Base-by-base conservation (phyloP, 2,113 vertebrate genomes). In the Lepus americanus region DNA sequence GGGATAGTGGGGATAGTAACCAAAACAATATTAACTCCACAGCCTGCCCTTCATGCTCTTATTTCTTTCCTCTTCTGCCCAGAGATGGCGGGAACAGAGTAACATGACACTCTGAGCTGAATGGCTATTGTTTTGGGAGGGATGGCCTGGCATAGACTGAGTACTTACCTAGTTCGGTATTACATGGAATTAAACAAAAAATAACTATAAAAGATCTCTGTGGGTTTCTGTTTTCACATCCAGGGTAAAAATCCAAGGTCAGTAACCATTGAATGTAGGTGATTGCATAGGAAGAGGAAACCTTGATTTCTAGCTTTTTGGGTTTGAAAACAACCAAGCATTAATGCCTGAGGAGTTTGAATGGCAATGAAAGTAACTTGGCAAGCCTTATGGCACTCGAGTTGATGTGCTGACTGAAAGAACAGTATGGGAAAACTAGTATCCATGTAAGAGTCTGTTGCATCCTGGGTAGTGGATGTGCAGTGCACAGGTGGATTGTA, bases 81-180 rank as follows among this genome's bases (percentile, higher is more conserved):
- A 3, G 12, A 6, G 12, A 39, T 5, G 12, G 36, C 6, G n/a
- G 10, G 39, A 11, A 3, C 72, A 16, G n/a, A 63, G 27, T 77
- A 39, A 51, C 80, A 11, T 4, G 9, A n/a, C 1, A 0, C 2
- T 33, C 25, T 70, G 90, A 33, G 22, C 11, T 1, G 0, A 3
- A 7, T 17, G 69, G 16, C n/a, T 67, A 12, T 25, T 22, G 16
- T 14, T 61, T 51, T 64, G 1, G 61, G 70, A 95, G 29, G 5
- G 4, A 9, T 55, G 44, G 82, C 19, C 25, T 94, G 29, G 7
- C 25, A 84, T 61, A 49, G 64, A 44, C 2, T 16, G 51, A 10
- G 31, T 63, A 16, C 29, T 74, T 61, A 1, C 31, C 44, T 19
- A 29, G 19, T 51, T 63, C 25, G 51, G 6, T 90, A 12, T 20